Evolutionary conservation across 2,797 vertebrate species (phyloP).

Genomic region (Zenarchopterus dispar): DNA sequence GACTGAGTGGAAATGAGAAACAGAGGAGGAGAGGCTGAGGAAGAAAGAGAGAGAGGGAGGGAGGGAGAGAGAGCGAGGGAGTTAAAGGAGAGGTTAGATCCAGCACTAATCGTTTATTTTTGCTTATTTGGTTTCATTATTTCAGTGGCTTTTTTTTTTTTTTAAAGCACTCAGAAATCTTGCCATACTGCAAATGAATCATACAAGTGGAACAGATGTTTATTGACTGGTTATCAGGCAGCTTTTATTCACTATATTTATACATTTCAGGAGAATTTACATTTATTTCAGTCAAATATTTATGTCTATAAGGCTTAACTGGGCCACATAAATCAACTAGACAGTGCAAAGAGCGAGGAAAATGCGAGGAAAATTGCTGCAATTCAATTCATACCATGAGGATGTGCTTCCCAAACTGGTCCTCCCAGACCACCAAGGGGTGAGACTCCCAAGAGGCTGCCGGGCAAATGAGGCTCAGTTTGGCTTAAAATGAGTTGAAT

Average conservation of each 20-base stretch:
- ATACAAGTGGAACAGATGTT: constrained; percentile 54
- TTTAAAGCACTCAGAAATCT: neutral
- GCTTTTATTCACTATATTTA: constrained; percentile 17
- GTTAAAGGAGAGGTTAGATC: constrained; percentile 54
- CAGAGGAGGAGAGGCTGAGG: constrained; percentile 7
- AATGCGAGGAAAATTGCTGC: constrained; percentile 14
- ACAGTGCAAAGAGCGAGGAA: constrained; percentile 7
- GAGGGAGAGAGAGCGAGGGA: constrained; percentile 10
- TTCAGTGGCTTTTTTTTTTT: constrained; percentile 14
- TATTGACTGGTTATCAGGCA: constrained; percentile 32
- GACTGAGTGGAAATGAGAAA: constrained; percentile 62
- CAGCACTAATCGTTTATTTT: constrained; percentile 56
- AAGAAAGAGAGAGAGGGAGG: constrained; percentile 6
- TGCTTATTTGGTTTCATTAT: constrained; percentile 45
- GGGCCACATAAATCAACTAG: neutral
- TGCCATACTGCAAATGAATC: constrained; percentile 37
- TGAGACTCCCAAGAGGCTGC: constrained; percentile 13
- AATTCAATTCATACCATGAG: constrained; percentile 3
- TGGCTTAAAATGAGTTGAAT: constrained; percentile 26
- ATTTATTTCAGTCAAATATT: constrained; percentile 1
- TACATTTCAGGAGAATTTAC: constrained; percentile 1
- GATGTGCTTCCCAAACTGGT: constrained; percentile 3
- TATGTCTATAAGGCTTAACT: neutral
- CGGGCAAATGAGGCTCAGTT: constrained; percentile 31
- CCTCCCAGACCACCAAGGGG: constrained; percentile 12